Percentiles rank a stretch among this genome's conserved stretches.
Conservation (phyloP, 2,113 vertebrate species). For the Lepisosteus oculatus region DNA sequence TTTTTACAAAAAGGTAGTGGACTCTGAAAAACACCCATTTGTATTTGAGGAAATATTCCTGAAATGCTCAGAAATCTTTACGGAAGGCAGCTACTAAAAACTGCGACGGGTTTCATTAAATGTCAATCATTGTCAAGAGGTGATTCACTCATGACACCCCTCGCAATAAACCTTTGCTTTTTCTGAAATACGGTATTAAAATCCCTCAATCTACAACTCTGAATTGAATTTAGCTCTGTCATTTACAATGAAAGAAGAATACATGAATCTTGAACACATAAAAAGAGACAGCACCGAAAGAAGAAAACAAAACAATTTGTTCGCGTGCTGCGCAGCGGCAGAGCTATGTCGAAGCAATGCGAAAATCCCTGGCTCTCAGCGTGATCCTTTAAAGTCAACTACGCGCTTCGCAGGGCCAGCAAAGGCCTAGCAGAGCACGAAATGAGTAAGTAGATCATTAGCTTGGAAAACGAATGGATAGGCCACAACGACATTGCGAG, state of each 20-base stretch:
- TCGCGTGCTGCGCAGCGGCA: neutral
- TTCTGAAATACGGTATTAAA: neutral
- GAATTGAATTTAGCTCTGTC: neutral
- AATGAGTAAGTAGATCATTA: neutral
- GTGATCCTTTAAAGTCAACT: neutral
- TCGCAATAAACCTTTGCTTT: neutral
- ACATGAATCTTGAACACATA: neutral
- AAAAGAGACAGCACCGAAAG: neutral
- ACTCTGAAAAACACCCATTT: too few species aligned
- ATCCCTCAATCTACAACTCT: neutral
- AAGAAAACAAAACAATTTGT: too few species aligned
- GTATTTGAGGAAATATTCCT: too few species aligned
- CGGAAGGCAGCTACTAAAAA: neutral
- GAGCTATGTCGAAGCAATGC: neutral
- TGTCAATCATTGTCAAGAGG: neutral
- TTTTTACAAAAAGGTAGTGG: too few species aligned
- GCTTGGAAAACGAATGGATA: neutral
- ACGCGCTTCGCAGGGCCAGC: too few species aligned
- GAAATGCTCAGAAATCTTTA: too few species aligned
- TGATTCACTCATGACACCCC: neutral
- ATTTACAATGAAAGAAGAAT: neutral
- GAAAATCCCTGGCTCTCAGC: neutral
- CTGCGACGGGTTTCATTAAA: slow-evolving; percentile 5
- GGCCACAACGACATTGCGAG: neutral
- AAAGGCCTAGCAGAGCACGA: neutral